Percentiles rank a stretch among this genome's conserved stretches.
Evolutionary conservation across 30 jellyfish, hydroid and myxozoan species (phyloP).

Genomic region (Chironex yamaguchii): DNA sequence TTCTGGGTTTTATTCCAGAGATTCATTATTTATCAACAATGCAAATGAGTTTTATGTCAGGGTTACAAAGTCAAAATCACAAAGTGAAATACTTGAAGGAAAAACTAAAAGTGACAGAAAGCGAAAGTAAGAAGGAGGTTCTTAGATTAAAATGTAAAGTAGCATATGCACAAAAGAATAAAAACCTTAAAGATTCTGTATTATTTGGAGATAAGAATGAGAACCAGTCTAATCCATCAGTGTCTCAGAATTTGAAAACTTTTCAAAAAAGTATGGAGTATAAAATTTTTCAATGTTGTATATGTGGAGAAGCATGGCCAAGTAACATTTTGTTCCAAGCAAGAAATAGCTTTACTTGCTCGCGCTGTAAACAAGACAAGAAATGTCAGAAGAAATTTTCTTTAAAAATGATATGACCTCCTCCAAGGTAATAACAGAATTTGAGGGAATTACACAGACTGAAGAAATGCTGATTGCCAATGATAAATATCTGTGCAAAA

Average conservation of each 20-base stretch:
- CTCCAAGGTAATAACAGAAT: background rate
- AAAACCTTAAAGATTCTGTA: background rate
- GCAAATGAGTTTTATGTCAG: background rate
- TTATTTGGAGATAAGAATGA: slow-evolving; percentile 15
- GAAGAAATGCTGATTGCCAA: slow-evolving; percentile 59
- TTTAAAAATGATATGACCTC: slow-evolving; percentile 31
- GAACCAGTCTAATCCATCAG: background rate
- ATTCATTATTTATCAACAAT: slow-evolving; percentile 41
- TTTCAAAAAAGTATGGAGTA: slow-evolving; percentile 2
- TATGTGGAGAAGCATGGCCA: slow-evolving; percentile 45
- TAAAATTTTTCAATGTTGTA: slow-evolving; percentile 6
- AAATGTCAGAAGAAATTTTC: slow-evolving; percentile 2
- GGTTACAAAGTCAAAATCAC: background rate
- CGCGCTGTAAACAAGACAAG: slow-evolving; percentile 37
- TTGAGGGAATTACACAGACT: slow-evolving; percentile 8
- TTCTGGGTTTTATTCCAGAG: slow-evolving; percentile 48
- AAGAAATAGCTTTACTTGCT: background rate
- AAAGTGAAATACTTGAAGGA: background rate
- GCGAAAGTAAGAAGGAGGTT: background rate
- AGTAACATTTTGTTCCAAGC: background rate
- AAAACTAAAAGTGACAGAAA: background rate
- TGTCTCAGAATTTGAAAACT: background rate
- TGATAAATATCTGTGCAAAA: background rate
- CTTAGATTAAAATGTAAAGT: background rate
- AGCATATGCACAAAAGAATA: background rate